These are phyloP conservation scores for Siniperca scherzeri DNA, from an alignment of 2,797 vertebrate genomes.

Conservation along the genomic window DNA sequence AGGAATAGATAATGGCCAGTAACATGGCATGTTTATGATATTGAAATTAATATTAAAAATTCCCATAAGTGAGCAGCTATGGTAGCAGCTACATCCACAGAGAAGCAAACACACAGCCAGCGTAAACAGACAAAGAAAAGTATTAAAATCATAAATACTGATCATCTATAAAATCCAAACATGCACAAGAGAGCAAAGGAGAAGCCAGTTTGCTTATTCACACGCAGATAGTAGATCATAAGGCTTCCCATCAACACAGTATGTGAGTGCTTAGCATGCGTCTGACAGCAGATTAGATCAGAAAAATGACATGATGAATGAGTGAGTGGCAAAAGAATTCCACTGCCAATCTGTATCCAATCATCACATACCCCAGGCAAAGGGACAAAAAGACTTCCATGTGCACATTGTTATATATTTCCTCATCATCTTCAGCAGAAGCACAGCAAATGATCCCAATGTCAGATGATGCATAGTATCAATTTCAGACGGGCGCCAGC, in stretches of 20 bases:
- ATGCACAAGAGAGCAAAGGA: conserved; percentile 30
- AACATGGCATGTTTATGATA: neutral
- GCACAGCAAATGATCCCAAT: conserved; percentile 46
- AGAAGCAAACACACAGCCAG: conserved; percentile 8
- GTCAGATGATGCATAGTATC: conserved; percentile 73
- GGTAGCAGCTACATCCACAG: neutral
- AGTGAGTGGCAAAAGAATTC: conserved; percentile 25
- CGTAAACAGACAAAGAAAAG: conserved; percentile 7
- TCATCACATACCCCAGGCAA: neutral
- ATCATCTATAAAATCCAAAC: conserved; percentile 41
- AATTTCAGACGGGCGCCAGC: conserved; percentile 64
- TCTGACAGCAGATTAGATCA: conserved; percentile 45
- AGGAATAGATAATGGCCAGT: neutral
- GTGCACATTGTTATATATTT: conserved; percentile 25
- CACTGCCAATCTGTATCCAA: conserved; percentile 5
- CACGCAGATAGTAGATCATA: conserved; percentile 24
- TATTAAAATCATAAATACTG: conserved; percentile 41
- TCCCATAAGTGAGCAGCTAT: neutral
- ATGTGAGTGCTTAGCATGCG: conserved; percentile 19
- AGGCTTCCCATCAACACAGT: conserved; percentile 23
- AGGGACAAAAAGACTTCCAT: neutral
- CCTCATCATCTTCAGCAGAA: conserved; percentile 37
- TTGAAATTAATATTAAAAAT: neutral
- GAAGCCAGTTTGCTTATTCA: conserved; percentile 23
- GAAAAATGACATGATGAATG: conserved; percentile 51